Base-by-base conservation (phyloP, 2,113 vertebrate species). In the Cynopterus brachyotis region DNA sequence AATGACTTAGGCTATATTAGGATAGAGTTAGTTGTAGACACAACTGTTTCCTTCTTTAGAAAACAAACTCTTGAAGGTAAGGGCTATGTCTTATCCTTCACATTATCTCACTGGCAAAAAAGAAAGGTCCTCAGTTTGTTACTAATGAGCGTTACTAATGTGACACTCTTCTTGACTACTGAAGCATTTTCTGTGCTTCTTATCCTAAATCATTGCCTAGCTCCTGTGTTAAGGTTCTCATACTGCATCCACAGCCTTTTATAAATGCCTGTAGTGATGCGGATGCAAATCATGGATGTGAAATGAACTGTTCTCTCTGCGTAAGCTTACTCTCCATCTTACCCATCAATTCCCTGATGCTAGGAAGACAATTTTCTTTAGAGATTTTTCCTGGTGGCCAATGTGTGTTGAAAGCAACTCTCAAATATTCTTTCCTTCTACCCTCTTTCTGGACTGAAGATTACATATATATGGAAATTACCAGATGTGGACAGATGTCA, bases 1-100 rank as follows among this genome's bases (percentile, higher is more conserved):
- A 73, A 89, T 28, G 45, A 37, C 42, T 89, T 11, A 72, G 66
- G 11, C 32, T 55, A 13, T 53, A n/a, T 55, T 53, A 80, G 28
- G 4, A 70, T 72, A 45, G 13, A 79, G 19, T 72, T 66, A 69
- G 42, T 30, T 84, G 9, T 82, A 10, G n/a, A 55, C 24, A 16
- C 13, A 45, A 16, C 2, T 69, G 22, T 72, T 92, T 75, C 17
- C 24, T 42, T 89, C 42, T 66, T n/a, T 84, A 79, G 32, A 60
- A 88, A 72, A n/a, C 45, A 95, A 96, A 78, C 32, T 32, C 57
- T 80, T 92, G 1, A 95, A 85, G 22, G 35, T 28, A 62, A 82
- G 5, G 9, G 10, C 4, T 86, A 30, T 75, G 4, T 42, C 16
- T 62, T 64, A 64, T 35, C 37, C 66, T 89, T 87, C 80, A 66